Base-by-base conservation (phyloP, 1,140 invertebrate species). In the Drosophila kepulauana region DNA sequence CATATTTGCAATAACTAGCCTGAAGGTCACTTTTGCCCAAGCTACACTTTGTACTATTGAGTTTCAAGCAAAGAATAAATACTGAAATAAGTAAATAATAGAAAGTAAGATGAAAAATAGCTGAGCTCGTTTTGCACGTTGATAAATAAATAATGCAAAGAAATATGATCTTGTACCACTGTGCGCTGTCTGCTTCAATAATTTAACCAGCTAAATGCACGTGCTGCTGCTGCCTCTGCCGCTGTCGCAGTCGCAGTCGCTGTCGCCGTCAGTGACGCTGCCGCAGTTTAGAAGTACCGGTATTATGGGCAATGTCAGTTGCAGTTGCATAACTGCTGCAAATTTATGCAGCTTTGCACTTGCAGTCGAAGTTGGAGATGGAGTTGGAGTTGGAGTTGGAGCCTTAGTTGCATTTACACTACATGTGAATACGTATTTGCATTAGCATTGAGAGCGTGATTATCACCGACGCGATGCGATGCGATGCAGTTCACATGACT, bases 251-350 rank as follows among this genome's bases (percentile, higher is more conserved):
- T 15, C 2, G 56, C 62, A 1, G 35, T 10, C 35, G 75, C 74
- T 13, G 49, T 52, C 38, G 64, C 56, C 2, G 20, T 20, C 16
- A 0, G 16, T 20, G 16, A 20, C 16, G 16, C 74, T 16, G 49
- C 59, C 38, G 67, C 56, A 57, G 84, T 88, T 86, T 84, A 87
- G 76, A 82, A 88, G 79, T 87, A 87, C 82, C 82, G 82, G 82
- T 87, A 76, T 76, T 76, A 76, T 76, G 69, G 74, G 74, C 74
- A 72, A 75, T 74, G 75, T 68, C 71, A 63, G 72, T 71, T 69
- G 61, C 65, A 65, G 61, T 78, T 78, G 72, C 72, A 78, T 78
- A 78, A 78, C 76, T 43, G 66, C 56, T 65, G 66, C 56, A 75
- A 78, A 75, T 75, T 78, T 78, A 78, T 75, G 66, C 72, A 61